Evolutionary conservation across 2,888 invertebrate genomes (phyloP), one percentile per base, ranked within the genome.

Genomic region (Dinocampus coccinellae): DNA sequence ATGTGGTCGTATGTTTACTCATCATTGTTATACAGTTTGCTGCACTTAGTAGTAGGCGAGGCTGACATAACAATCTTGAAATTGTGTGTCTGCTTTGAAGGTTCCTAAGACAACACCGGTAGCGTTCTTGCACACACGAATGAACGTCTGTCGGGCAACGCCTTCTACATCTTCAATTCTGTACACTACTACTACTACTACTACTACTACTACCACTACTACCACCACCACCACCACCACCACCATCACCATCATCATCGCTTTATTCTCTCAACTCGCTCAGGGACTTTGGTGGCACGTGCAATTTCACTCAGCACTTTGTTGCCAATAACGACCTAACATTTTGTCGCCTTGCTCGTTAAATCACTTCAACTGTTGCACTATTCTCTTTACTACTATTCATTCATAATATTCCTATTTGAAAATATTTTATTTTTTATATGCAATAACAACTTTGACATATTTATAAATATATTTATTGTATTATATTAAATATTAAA

Each of bases 41-140:
- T 67, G 69, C 70, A 72, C 39, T 57, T n/a, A 39, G 74, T 67
- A 73, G 72, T 29, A 29, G 29, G 71, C 75, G 74, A 73, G 77
- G 76, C 78, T 78, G 76, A 77, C 77, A 78, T 76, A 77, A 78
- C 77, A 77, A 76, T 74, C 74, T 75, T 70, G 72, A 75, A 78
- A 77, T 76, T 76, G 77, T 76, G 78, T 7, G n/a, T 76, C 77
- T 75, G 74, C 76, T 77, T 76, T 75, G 76, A 78, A 75, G 73
- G 73, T 70, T 73, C 76, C 76, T 77, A 73, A 78, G 76, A 77
- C 73, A 77, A 76, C 75, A 76, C 57, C 26, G 26, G 58, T 24
- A 58, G 7, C 29, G 29, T 29, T 29, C 3, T 61, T 33, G 58
- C 62, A 65, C 61, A 69, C 64, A 68, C 74, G 55, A 20, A 55